Conservation (phyloP, 2,113 vertebrate species). For the Orcinus orca region DNA sequence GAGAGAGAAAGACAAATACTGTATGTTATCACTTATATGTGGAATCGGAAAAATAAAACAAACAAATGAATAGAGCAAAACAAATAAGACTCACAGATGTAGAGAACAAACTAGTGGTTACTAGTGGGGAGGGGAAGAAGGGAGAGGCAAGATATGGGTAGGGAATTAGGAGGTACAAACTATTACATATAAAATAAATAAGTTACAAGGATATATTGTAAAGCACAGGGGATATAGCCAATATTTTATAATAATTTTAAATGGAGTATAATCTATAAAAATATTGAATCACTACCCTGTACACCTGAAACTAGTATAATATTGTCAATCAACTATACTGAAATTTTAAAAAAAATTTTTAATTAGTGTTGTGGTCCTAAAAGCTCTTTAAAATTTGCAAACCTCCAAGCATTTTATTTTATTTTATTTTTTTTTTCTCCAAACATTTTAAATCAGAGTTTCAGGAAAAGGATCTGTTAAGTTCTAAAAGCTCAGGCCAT, state of each 20-base stretch:
- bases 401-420: background rate
- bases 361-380: background rate
- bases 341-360: background rate
- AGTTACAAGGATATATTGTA: background rate
- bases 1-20: background rate
- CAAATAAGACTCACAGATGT: background rate
- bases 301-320: background rate
- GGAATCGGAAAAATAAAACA: background rate
- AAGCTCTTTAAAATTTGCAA: background rate
- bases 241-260: background rate
- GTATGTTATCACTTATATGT: background rate
- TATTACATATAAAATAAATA: background rate
- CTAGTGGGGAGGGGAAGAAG: background rate
- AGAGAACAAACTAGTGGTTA: background rate
- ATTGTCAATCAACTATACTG: background rate
- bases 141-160: background rate
- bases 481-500: background rate
- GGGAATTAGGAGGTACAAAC: background rate
- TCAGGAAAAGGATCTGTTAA: background rate
- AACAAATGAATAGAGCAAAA: background rate
- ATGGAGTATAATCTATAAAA: background rate
- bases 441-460: slow-evolving; percentile 3
- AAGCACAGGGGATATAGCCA: background rate
- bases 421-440: no score
- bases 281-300: background rate